phyloP scores from a whole-genome alignment of 1,140 invertebrate genomes.

The Andricus grossulariae region DNA sequence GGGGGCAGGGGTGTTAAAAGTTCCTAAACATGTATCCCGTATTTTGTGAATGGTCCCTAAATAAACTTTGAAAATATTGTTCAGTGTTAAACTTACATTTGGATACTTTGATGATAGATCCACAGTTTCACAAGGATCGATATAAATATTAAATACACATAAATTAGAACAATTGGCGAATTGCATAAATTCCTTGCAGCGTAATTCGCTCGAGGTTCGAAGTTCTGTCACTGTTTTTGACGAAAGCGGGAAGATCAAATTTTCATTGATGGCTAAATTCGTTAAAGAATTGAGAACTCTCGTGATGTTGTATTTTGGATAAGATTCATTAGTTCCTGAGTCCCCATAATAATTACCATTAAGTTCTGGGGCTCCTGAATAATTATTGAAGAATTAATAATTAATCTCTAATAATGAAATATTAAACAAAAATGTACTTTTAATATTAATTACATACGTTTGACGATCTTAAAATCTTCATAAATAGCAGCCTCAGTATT shows the following conservation, averaged over 20 bases:
- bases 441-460: constrained; percentile 46
- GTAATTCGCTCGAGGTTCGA: constrained; percentile 49
- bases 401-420: too few relatives aligned
- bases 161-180: constrained; percentile 49
- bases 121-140: constrained; percentile 67
- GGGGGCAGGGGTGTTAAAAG: too few relatives aligned
- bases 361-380: constrained; percentile 41
- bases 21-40: too few relatives aligned
- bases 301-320: constrained; percentile 54
- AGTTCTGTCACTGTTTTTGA: constrained; percentile 40
- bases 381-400: neutral
- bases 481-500: constrained; percentile 53
- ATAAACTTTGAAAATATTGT: neutral
- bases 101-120: constrained; percentile 61
- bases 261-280: constrained; percentile 51
- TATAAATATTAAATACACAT: constrained; percentile 67
- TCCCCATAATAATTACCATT: constrained; percentile 58
- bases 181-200: constrained; percentile 43
- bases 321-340: constrained; percentile 45
- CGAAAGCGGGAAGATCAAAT: neutral
- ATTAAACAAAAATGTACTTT: too few relatives aligned
- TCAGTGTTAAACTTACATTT: constrained; percentile 48
- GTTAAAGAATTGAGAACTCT: constrained; percentile 53
- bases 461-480: constrained; percentile 61
- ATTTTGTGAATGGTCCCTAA: too few relatives aligned